phyloP scores from a whole-genome alignment of 2,888 invertebrate genomes.

The Acleris sparsana region DNA sequence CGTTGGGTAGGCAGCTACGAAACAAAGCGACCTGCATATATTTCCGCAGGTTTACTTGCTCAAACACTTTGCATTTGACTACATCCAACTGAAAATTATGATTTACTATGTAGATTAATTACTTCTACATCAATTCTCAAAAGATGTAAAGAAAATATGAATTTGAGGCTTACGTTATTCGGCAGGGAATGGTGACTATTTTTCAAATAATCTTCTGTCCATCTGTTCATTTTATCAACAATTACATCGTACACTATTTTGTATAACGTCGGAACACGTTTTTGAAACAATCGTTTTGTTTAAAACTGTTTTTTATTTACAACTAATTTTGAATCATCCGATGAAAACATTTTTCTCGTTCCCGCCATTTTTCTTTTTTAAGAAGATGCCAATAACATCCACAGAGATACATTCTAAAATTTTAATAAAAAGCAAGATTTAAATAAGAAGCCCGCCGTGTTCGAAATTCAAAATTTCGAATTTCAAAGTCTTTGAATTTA shows the following conservation, averaged over 20 bases:
- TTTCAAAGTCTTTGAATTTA: too few relatives aligned
- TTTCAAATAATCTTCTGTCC: conserved; percentile 3
- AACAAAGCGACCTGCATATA: too few relatives aligned
- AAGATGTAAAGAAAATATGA: conserved; percentile 3
- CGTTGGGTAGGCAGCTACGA: too few relatives aligned
- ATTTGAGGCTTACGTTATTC: conserved; percentile 6
- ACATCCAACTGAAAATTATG: conserved; percentile 9
- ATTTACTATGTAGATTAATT: conserved; percentile 8
- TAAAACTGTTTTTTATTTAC: background rate
- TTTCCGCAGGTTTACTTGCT: background rate
- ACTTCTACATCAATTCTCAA: conserved; percentile 3
- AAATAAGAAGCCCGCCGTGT: too few relatives aligned
- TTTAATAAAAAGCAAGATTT: too few relatives aligned
- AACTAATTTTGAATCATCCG: too few relatives aligned
- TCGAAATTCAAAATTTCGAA: too few relatives aligned
- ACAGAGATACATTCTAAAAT: too few relatives aligned
- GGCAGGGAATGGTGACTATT: conserved; percentile 3
- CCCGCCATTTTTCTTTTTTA: too few relatives aligned
- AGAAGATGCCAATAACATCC: too few relatives aligned
- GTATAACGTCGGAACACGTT: background rate
- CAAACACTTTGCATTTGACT: conserved; percentile 9
- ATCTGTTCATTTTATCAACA: conserved; percentile 5
- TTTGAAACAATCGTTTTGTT: conserved; percentile 5
- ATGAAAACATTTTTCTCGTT: too few relatives aligned
- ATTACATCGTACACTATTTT: conserved; percentile 8